Percentiles rank a stretch among this genome's conserved stretches.
Conservation (phyloP, 2,888 invertebrate genomes). For the Phengaris alcon region DNA sequence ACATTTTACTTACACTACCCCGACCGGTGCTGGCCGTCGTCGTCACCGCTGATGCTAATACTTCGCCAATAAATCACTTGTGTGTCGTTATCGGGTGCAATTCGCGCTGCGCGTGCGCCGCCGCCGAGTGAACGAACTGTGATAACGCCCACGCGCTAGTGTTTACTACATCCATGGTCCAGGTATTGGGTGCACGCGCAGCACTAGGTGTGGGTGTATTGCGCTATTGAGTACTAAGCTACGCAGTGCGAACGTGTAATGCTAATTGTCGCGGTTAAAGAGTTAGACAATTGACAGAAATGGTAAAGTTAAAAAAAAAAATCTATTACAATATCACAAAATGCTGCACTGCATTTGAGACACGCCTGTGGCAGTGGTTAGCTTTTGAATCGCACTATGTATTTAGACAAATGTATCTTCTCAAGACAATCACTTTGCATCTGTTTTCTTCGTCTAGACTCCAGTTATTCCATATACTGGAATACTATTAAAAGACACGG, state of each 20-base stretch:
- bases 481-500: no score
- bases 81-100: slow-evolving; percentile 6
- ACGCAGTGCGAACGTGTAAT: neutral
- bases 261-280: neutral
- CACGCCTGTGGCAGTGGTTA: no score
- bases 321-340: no score
- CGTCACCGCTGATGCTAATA: neutral
- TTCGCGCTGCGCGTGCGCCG: neutral
- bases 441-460: no score
- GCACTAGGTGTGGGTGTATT: neutral
- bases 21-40: no score
- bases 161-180: neutral
- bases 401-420: no score
- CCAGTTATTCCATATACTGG: no score
- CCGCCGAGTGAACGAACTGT: neutral
- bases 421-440: no score
- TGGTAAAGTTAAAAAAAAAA: no score
- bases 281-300: neutral
- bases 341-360: no score
- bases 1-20: no score
- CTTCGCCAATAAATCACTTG: neutral
- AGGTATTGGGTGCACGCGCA: neutral
- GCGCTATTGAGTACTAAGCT: neutral
- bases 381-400: no score
- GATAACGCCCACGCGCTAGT: neutral